Evolutionary conservation across 2,888 invertebrate species (phyloP).

Genomic region (Heliconius erato): DNA sequence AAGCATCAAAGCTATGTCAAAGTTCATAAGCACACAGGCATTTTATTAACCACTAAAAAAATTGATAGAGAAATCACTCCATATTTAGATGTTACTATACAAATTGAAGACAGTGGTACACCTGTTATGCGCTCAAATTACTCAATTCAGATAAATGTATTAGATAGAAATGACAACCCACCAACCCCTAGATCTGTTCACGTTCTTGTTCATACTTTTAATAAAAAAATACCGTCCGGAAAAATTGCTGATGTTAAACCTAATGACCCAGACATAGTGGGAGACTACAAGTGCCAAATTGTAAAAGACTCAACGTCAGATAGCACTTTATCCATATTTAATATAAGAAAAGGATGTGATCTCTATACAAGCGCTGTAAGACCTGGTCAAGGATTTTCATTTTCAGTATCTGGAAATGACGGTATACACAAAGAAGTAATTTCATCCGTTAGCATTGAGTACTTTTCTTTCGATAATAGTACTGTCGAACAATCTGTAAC

Average conservation of each 20-base stretch:
- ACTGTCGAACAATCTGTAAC: constrained; percentile 94
- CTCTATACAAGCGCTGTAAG: constrained; percentile 90
- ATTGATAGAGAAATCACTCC: constrained; percentile 94
- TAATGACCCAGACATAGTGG: constrained; percentile 95
- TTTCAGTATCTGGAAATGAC: constrained; percentile 95
- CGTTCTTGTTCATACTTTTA: constrained; percentile 91
- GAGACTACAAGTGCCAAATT: constrained; percentile 95
- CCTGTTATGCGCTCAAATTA: constrained; percentile 94
- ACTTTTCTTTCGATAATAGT: constrained; percentile 91
- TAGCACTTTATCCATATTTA: constrained; percentile 86
- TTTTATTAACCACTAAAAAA: constrained; percentile 91
- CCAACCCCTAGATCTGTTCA: constrained; percentile 93
- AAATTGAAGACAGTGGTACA: constrained; percentile 95
- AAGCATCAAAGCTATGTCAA: constrained; percentile 91
- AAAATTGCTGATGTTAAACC: constrained; percentile 97
- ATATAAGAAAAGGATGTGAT: constrained; percentile 92
- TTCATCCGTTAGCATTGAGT: constrained; percentile 94
- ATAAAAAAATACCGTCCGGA: constrained; percentile 91
- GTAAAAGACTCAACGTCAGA: constrained; percentile 88
- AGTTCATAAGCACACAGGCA: constrained; percentile 92
- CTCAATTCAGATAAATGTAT: constrained; percentile 89
- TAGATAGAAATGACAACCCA: constrained; percentile 96
- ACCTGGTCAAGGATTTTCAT: constrained; percentile 90
- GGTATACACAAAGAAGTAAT: constrained; percentile 94
- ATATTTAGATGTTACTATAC: constrained; percentile 90